Evolutionary conservation across 2,888 invertebrate species (phyloP), one percentile per base, ranked within the genome.

Genomic region (Stenolophus ochropezus): DNA sequence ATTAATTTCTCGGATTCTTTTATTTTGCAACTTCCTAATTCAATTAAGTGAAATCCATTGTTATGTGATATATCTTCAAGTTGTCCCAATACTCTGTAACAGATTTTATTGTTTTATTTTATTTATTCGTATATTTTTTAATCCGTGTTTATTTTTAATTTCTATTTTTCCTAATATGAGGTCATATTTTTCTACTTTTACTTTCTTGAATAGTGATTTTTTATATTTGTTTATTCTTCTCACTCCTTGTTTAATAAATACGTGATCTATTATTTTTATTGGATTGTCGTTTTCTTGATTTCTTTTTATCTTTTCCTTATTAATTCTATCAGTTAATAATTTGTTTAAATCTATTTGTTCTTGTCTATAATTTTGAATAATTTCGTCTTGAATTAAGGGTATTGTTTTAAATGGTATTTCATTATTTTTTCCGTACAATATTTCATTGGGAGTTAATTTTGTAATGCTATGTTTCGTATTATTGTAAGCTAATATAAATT

Each of bases 381-480:
- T 58, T 1, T 58, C 58, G 20, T 58, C 58, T 18, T 58, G 20
- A 58, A 58, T 23, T 18, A 11, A 58, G 4, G 58, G 58, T 16
- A 58, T 2, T 21, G 16, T 58, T 58, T 58, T 58, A 58, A n/a
- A 58, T 16, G 58, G 58, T 58, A 21, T 58, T 20, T 18, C 58
- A 16, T 58, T 58, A 58, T 58, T 58, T 58, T 58, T 58, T 58
- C n/a, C n/a, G n/a, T n/a, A n/a, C n/a, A n/a, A n/a, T n/a, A n/a
- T n/a, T n/a, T n/a, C n/a, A n/a, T n/a, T n/a, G n/a, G n/a, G n/a
- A n/a, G n/a, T n/a, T n/a, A n/a, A n/a, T n/a, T n/a, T n/a, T n/a
- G n/a, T n/a, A 11, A 58, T 58, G 23, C 58, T 58, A 23, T 58
- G 58, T 16, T 58, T 58, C 16, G 18, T 58, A 16, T 58, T 58